Base-by-base conservation (phyloP, 2,113 vertebrate genomes). In the Ammodytes marinus region DNA sequence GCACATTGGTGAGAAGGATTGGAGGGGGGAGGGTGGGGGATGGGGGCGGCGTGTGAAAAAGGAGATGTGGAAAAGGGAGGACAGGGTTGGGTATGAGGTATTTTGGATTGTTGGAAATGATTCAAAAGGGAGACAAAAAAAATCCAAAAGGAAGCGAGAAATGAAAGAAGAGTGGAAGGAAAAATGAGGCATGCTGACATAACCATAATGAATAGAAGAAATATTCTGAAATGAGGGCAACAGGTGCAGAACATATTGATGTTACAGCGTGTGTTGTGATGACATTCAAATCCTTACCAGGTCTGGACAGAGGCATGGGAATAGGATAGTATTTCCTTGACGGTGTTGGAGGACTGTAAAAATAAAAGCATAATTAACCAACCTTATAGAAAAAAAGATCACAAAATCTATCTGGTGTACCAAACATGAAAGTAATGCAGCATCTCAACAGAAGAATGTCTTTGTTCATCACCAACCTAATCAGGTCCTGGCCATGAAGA, bases 291-390 rank as follows among this genome's bases (percentile, higher is more conserved):
- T 19, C 74, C 95, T 92, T 92, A 97, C 98, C 98, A 96, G 98
- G 98, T 92, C 96, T 99, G 54, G 98, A 99, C 55, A 99, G 96
- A 1, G 98, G 98, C 98, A 99, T 99, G 14, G 98, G 97, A 2
- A 99, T 97, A 64, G 98, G 97, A 73, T 98, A 99, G 91, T 97
- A 98, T 45, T 98, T 96, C 70, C 97, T 95, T 43, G 97, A 97
- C 0, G 96, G 95, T 77, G 97, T 97, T 39, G 96, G 96, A 82
- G 97, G 97, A 88, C 98, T 99, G 91, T 0, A 74, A 65, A 79
- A 70, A 61, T 60, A 68, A 80, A 67, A 35, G 6, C 27, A 13
- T 4, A 61, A 15, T 49, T 35, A 15, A 37, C 3, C 11, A 83
- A 42, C 11, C 70, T 60, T 40, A 69, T 9, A 82, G 52, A 59